Evolutionary conservation across 2,797 vertebrate genomes (phyloP), one percentile per base, ranked within the genome.

Genomic region (Pseudochromis fuscus): DNA sequence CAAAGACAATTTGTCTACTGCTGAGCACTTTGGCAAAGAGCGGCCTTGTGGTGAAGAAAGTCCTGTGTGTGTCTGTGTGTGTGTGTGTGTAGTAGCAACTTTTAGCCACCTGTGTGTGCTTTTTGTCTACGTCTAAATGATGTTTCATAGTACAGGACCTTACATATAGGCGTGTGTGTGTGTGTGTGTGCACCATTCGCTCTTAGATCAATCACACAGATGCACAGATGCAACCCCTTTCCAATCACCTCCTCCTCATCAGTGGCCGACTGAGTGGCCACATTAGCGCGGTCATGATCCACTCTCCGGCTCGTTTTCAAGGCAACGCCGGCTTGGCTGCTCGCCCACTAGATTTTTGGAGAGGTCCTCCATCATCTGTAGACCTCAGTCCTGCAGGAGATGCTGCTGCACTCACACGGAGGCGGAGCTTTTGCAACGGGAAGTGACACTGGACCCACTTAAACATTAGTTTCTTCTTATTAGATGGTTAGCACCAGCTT

Each of bases 1-100:
- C 83, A 83, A 79, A 88, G 81, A 84, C 81, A 87, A 81, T 88
- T 91, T 88, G 75, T 90, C 82, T 79, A 60, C 85, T 72, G 72
- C 81, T 80, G 78, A 88, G 74, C 75, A 72, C 79, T 78, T 68
- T 75, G 62, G 81, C 61, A 77, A 79, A 65, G 60, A 79, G 72
- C 9, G 8, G 78, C 78, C 68, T 65, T 61, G 65, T 72, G 58
- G 7, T 70, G 48, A 69, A 76, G 27, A 59, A 77, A 72, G 44
- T 61, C 7, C 10, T 24, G 19, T 64, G 67, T 13, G 38, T 56
- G 0, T 46, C 18, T 31, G 27, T 45, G 27, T 46, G 11, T 33
- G 19, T 61, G 28, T 31, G 46, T 50, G 12, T 60, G 11, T 21
- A 3, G 24, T 15, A 35, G n/a, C n/a, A 57, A 70, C 25, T 40